Evolutionary conservation across 2,888 invertebrate genomes (phyloP), one percentile per base, ranked within the genome.

Genomic region (Himalopsyche japonica): DNA sequence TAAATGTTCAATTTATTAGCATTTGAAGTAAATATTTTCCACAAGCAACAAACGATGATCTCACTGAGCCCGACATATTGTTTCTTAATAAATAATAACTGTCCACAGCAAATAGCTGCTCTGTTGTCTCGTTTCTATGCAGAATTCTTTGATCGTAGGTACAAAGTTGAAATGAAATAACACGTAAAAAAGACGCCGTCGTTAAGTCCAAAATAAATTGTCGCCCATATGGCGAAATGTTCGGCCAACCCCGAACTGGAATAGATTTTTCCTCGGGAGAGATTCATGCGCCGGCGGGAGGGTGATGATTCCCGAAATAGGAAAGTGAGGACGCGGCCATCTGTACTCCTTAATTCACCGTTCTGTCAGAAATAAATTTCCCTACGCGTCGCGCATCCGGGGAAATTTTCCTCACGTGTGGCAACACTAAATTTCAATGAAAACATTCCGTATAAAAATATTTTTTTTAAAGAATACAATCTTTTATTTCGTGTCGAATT

Each of bases 291-390:
- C 80, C 83, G 85, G 85, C 83, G 83, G 83, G 82, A 85, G 85
- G 85, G 85, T 85, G 83, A 85, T 81, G 34, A 32, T 27, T 83
- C 85, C 85, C 81, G 47, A 85, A 85, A 85, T 85, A 85, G 85
- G 85, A 83, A 85, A 83, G 79, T n/a, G 78, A 34, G 82, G 82
- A 85, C 81, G 81, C 27, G 48, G 12, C 43, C 79, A 82, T 84
- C 82, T 77, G 82, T 81, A 79, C 79, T 78, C 82, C 82, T 49
- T 30, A 34, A 49, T 76, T 79, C 32, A 30, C 37, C 79, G 37
- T 24, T 70, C 27, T 70, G 70, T 70, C 70, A 70, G 70, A 70
- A 70, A 70, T 70, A 70, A 24, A 70, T 70, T 70, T 70, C 70
- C 70, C 20, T 70, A 24, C 70, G 70, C 57, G 24, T 2, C 57